Evolutionary conservation across 1,140 invertebrate species (phyloP), one percentile per base, ranked within the genome.

Genomic region (Gonioctena quinquepunctata): DNA sequence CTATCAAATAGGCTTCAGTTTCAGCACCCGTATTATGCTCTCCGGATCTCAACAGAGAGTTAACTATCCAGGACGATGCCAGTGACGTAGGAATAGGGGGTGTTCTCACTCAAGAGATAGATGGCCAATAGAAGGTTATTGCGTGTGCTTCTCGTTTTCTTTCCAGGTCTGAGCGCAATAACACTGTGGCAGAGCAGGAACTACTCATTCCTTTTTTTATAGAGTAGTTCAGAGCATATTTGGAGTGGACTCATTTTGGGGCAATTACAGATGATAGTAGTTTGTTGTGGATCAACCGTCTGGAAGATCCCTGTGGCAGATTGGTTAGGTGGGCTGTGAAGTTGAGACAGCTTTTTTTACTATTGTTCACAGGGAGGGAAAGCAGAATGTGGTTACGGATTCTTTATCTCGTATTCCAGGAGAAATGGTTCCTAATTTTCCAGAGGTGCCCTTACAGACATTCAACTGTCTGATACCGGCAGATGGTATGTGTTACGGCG

Each of bases 171-270:
- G 75, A 81, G 71, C 7, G 61, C 50, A 85, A 86, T 48, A 87
- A 85, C 65, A 70, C 71, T 0, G 76, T 79, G 2, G 85, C 83
- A 1, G 84, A 88, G 75, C 73, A 77, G 61, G 86, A 88, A 81
- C 81, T 42, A n/a, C n/a, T 42, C 6, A 42, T 42, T 11, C 8
- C n/a, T 42, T 79, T 77, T 71, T 78, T 78, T 6, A 75, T 87
- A 1, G 74, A 85, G 62, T 79, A 84, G 61, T 85, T 84, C 69
- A 48, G 77, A 23, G 70, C 72, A 18, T 88, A 83, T 74, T 62
- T 88, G 4, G 79, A 83, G 63, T 81, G 81, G 3, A 78, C 66
- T 11, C 66, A 81, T 6, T 86, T 89, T 67, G 81, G 48, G 2
- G 79, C 87, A 3, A 71, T 83, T 11, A 87, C 86, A 0, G 86